Evolutionary conservation across 2,888 invertebrate genomes (phyloP).

Genomic region (Zhengitettix transpicula): DNA sequence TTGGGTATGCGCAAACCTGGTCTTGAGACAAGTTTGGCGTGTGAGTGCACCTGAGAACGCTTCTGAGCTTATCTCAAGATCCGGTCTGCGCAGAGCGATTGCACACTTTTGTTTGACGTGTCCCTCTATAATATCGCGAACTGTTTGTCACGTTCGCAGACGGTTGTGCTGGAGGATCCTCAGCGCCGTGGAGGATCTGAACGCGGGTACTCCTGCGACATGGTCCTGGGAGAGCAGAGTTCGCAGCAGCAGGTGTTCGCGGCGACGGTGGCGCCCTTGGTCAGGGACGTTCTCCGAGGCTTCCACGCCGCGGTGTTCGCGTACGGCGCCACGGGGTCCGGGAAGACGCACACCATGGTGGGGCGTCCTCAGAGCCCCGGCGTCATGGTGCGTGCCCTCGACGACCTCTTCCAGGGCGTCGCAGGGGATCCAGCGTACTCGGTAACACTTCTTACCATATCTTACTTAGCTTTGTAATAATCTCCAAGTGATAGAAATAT

Average conservation of each 20-base stretch:
- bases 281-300: conserved; percentile 70
- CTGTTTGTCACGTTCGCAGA: conserved; percentile 35
- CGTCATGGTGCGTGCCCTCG: conserved; percentile 73
- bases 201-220: conserved; percentile 77
- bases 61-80: too few species aligned
- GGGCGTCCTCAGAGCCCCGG: conserved; percentile 52
- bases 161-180: conserved; percentile 47
- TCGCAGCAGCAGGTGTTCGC: conserved; percentile 77
- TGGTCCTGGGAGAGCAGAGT: conserved; percentile 72
- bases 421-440: not conserved
- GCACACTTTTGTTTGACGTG: too few species aligned
- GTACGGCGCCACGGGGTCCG: conserved; percentile 83
- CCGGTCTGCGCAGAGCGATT: too few species aligned
- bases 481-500: too few species aligned
- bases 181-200: conserved; percentile 55
- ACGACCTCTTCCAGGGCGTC: conserved; percentile 53
- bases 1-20: too few species aligned
- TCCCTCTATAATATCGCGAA: too few species aligned
- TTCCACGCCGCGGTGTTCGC: conserved; percentile 94
- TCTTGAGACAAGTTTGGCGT: too few species aligned
- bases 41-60: too few species aligned
- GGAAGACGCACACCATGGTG: conserved; percentile 85
- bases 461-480: too few species aligned
- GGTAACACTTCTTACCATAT: not conserved
- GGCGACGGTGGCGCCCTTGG: conserved; percentile 67